phyloP scores from a whole-genome alignment of 2,113 vertebrate genomes.

The Herpetotheres cachinnans region DNA sequence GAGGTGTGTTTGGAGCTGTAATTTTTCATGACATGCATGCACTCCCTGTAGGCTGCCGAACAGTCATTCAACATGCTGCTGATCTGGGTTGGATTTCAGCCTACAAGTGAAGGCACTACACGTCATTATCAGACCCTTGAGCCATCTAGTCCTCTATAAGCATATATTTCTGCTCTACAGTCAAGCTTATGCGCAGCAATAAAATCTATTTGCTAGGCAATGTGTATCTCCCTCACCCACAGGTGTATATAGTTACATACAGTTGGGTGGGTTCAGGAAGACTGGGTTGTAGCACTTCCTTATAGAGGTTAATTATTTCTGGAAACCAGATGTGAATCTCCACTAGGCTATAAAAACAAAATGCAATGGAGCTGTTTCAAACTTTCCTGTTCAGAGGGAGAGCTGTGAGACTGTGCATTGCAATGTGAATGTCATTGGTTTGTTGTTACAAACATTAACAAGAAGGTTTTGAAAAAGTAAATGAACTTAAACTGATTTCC shows the following conservation, averaged over 20 bases:
- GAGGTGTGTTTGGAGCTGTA: not conserved
- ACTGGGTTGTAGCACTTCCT: not conserved
- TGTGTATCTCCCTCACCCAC: not conserved
- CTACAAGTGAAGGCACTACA: not conserved
- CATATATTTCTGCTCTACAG: not conserved
- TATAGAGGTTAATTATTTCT: not conserved
- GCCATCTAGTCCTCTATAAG: not conserved
- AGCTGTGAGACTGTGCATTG: not conserved
- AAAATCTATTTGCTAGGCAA: not conserved
- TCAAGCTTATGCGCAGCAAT: not conserved
- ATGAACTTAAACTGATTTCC: not conserved
- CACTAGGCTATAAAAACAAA: not conserved
- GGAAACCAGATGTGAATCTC: not conserved
- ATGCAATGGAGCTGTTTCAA: not conserved
- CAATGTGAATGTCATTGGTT: not conserved
- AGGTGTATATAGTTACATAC: not conserved
- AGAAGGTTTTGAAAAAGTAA: not conserved
- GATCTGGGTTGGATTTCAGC: not conserved
- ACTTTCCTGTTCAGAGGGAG: not conserved
- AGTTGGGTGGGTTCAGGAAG: not conserved
- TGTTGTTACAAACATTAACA: not conserved
- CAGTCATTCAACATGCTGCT: not conserved
- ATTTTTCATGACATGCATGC: not conserved
- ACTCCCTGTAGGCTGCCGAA: not conserved
- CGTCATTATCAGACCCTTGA: not conserved